A percentile compares a stretch with the other conserved stretches of the same genome.
These are phyloP conservation scores for Scophthalmus maximus DNA, from an alignment of 2,113 vertebrate genomes.

Conservation along the genomic window DNA sequence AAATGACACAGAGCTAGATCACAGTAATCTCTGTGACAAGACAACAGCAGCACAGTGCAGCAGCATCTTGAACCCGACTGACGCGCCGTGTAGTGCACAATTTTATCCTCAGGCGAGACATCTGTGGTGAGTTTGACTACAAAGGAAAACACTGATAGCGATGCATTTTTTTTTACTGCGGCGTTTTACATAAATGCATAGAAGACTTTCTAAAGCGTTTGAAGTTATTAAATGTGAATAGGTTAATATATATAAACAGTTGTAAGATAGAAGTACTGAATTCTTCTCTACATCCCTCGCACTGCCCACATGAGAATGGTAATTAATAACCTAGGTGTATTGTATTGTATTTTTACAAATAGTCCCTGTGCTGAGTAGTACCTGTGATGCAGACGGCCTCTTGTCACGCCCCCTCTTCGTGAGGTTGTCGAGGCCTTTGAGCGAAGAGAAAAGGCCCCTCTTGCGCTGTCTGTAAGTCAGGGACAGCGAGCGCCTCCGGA, in stretches of 20 bases:
- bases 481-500: conserved; percentile 91
- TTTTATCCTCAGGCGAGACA: neutral
- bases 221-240: neutral
- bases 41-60: neutral
- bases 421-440: conserved; percentile 94
- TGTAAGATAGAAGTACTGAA: too few relatives aligned
- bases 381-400: conserved; percentile 90
- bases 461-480: conserved; percentile 86
- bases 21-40: neutral
- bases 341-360: neutral
- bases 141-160: conserved; percentile 2
- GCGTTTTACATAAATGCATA: neutral
- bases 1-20: neutral
- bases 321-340: too few relatives aligned
- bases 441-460: conserved; percentile 93
- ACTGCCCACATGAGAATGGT: too few relatives aligned
- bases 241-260: too few relatives aligned
- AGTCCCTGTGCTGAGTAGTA: conserved; percentile 54
- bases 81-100: neutral
- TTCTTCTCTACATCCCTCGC: too few relatives aligned
- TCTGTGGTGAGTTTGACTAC: conserved; percentile 2
- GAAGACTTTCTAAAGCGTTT: neutral
- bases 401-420: conserved; percentile 91
- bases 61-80: neutral
- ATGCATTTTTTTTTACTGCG: neutral